These are phyloP conservation scores for Operophtera brumata DNA, from an alignment of 2,888 invertebrate species.

Conservation along the genomic window DNA sequence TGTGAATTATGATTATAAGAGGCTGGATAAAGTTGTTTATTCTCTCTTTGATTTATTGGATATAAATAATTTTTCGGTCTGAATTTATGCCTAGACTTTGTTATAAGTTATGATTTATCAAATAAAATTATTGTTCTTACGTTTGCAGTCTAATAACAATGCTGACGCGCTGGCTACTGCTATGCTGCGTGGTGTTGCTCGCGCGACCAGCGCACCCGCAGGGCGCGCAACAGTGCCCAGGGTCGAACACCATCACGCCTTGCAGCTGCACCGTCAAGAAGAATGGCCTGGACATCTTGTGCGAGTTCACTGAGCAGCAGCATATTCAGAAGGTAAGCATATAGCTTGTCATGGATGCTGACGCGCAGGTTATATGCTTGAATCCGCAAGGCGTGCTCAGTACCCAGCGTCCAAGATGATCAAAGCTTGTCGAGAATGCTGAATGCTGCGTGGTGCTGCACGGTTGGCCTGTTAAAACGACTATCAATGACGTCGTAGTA, in stretches of 20 bases:
- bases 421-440: neutral
- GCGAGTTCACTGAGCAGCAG: constrained; percentile 91
- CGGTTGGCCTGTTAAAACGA: no score
- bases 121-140: neutral
- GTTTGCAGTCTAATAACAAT: constrained; percentile 62
- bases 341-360: neutral
- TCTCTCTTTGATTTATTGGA: neutral
- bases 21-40: neutral
- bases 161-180: constrained; percentile 76
- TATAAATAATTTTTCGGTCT: no score
- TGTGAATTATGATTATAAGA: neutral
- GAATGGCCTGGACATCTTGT: constrained; percentile 92
- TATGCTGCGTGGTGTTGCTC: constrained; percentile 78
- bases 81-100: no score
- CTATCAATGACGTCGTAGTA: no score
- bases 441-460: no score
- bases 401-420: no score
- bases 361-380: neutral
- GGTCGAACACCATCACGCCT: constrained; percentile 86
- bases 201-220: constrained; percentile 73
- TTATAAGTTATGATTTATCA: neutral
- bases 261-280: constrained; percentile 93
- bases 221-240: constrained; percentile 87
- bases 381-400: no score
- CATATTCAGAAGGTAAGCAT: constrained; percentile 82